Percentiles rank a stretch among this genome's conserved stretches.
Conservation (phyloP, 2,113 vertebrate genomes). For the Shinisaurus crocodilurus region DNA sequence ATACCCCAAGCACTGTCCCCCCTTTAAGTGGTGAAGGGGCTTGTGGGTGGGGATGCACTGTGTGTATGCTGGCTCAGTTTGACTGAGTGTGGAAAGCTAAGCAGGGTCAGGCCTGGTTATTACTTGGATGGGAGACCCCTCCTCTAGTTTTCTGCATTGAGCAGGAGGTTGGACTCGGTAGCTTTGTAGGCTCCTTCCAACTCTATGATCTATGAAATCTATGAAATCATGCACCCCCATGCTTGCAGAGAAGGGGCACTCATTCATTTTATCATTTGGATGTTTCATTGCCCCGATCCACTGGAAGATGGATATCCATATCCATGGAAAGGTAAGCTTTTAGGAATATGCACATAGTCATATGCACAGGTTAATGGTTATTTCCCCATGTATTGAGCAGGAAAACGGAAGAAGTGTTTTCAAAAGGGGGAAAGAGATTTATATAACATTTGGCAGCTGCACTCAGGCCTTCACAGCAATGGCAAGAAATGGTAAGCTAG, state of each 20-base stretch:
- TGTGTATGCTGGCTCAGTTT: too few relatives aligned
- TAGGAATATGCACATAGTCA: constrained; percentile 34
- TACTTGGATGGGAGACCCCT: too few relatives aligned
- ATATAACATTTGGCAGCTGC: constrained; percentile 67
- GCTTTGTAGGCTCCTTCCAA: too few relatives aligned
- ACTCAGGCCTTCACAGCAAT: constrained; percentile 63
- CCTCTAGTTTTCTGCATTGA: too few relatives aligned
- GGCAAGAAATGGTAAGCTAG: constrained; percentile 65
- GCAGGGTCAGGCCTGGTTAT: too few relatives aligned
- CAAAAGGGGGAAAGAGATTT: constrained; percentile 52
- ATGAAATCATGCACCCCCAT: too few relatives aligned
- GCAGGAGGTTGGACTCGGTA: too few relatives aligned
- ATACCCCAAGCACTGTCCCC: background rate
- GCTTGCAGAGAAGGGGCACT: too few relatives aligned
- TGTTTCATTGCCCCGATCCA: constrained; percentile 50
- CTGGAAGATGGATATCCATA: constrained; percentile 58
- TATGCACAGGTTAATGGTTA: constrained; percentile 54
- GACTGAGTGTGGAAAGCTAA: too few relatives aligned
- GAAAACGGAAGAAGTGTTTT: constrained; percentile 54
- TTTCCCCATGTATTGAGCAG: constrained; percentile 61
- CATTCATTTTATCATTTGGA: constrained; percentile 57
- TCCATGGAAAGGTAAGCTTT: constrained; percentile 64
- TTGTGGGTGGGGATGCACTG: background rate
- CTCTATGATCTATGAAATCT: too few relatives aligned
- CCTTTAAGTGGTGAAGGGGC: background rate